phyloP scores from a whole-genome alignment of 1,140 invertebrate genomes.

The Drosophila kanapiae region DNA sequence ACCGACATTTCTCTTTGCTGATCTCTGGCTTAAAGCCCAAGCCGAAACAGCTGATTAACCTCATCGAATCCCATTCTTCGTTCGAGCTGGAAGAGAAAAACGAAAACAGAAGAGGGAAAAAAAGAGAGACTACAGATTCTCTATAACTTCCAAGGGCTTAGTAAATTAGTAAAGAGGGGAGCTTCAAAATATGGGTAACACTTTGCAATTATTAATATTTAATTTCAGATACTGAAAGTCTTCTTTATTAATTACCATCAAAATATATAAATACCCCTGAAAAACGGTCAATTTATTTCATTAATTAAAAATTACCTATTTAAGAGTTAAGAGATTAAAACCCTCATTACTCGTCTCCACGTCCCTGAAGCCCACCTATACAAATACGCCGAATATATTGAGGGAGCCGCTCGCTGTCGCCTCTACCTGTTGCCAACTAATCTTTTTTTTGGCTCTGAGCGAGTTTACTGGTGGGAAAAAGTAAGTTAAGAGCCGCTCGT shows the following conservation, averaged over 20 bases:
- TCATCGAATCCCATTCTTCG: slow-evolving; percentile 30
- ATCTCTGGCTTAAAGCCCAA: slow-evolving; percentile 22
- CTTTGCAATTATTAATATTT: background rate
- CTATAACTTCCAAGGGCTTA: background rate
- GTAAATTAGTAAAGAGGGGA: background rate
- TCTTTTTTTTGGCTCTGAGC: slow-evolving; percentile 44
- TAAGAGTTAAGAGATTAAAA: background rate
- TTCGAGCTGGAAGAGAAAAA: slow-evolving; percentile 3
- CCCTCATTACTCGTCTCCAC: background rate
- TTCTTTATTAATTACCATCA: background rate
- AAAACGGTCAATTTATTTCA: background rate
- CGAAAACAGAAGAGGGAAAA: background rate
- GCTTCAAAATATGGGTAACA: background rate
- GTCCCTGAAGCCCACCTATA: slow-evolving; percentile 1
- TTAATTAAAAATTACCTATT: no score
- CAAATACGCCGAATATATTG: background rate
- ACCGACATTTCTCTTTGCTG: background rate
- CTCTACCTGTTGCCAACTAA: slow-evolving; percentile 75
- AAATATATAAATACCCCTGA: background rate
- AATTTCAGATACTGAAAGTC: background rate
- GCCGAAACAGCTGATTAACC: slow-evolving; percentile 43
- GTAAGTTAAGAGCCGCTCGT: slow-evolving; percentile 69
- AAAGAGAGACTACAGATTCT: slow-evolving; percentile 13
- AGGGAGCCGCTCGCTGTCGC: slow-evolving; percentile 11
- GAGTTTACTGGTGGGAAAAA: slow-evolving; percentile 28